Base-by-base conservation (phyloP, 1,140 invertebrate genomes). In the Meloidogyne floridensis region DNA sequence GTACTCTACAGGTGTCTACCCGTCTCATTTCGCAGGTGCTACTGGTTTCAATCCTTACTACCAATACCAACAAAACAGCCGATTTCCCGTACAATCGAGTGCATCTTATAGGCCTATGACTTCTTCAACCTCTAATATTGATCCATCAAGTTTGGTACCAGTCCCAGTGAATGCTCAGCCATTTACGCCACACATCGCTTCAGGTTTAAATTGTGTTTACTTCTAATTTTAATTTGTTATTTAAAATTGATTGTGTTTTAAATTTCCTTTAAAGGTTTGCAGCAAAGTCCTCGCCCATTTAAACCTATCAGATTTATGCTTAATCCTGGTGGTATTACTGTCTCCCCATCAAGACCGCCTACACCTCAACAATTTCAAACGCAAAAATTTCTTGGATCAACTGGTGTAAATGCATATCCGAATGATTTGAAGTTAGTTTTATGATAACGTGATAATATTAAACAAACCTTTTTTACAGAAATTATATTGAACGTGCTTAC, bases 401-500 rank as follows among this genome's bases (percentile, higher is more conserved):
- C 77, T 3, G 77, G 77, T 10, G 72, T n/a, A 51, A 20, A 43
- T n/a, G 32, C 69, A 72, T 79, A 79, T 72, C 77, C 77, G 3
- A 72, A 51, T 53, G 47, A 69, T 54, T 72, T 79, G 43, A 79
- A 53, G 77, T 79, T 79, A 7, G 5, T 79, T n/a, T 75, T 32
- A 32, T 42, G 7, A 75, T 75, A 47, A 6, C 8, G 6, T 56
- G 20, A 53, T 13, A 51, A 78, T 78, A 15, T 78, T 70, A 47
- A 70, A 43, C 3, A 47, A 11, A 42, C 9, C 4, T n/a, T 3
- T 47, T 47, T 77, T 84, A 56, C 74, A 86, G 85, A 70, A 32
- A 20, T 43, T 86, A 84, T 75, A 82, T 85, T 74, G 77, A 86
- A 59, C 83, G 85, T 59, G 78, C 85, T 6, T 86, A 86, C 51